Base-by-base conservation (phyloP, 1,140 invertebrate species). In the Formica selysi region DNA sequence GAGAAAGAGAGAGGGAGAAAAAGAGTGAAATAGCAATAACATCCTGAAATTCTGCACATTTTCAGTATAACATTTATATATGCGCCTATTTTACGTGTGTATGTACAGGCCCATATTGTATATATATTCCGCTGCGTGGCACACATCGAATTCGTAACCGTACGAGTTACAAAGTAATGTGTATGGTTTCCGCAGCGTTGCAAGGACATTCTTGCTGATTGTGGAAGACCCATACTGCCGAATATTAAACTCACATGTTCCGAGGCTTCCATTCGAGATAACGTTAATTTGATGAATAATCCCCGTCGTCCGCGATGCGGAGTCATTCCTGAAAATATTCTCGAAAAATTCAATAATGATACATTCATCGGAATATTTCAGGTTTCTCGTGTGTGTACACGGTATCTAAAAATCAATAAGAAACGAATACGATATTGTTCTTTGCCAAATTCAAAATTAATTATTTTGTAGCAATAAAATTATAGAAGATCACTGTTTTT, bases 241-340 rank as follows among this genome's bases (percentile, higher is more conserved):
- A 89, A 84, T 89, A 78, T 57, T 41, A 10, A 0, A 70, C 19
- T 26, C 65, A 81, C 62, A 62, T 65, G 70, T 44, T 48, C 48
- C 61, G 1, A 29, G 76, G 65, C 32, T 83, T 89, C 41, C 13
- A 13, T 38, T 13, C 19, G 0, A 8, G 16, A 32, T 22, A 62
- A 70, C 54, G 54, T 87, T 89, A 70, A 87, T 85, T 80, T 57
- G 67, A 70, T 74, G 80, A 89, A 85, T 87, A 87, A 89, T 70
- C 68, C 38, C 38, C 67, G 38, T 16, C 51, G 44, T 44, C 10
- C 19, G 7, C 38, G n/a, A 11, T 6, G 6, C 13, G 6, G n/a
- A 8, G 26, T 48, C 13, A 16, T 48, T 26, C 10, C n/a, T n/a
- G 11, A 3, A 54, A 76, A 41, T 26, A 57, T 54, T 38, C 2